Base-by-base conservation (phyloP, 1,140 invertebrate species). In the Drosophila rhopaloa region DNA sequence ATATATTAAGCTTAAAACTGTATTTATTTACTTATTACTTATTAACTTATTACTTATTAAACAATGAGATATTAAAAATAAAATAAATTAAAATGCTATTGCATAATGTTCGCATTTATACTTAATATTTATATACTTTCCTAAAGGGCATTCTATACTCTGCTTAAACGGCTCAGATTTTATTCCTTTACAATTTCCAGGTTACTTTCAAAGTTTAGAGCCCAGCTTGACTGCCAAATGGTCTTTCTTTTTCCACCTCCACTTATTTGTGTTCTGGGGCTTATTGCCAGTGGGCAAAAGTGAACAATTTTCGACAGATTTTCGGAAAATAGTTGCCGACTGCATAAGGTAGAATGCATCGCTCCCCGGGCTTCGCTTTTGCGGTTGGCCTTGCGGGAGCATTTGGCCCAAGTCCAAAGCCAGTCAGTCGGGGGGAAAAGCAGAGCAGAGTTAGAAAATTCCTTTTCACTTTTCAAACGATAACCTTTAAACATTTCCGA, bases 261-360 rank as follows among this genome's bases (percentile, higher is more conserved):
- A 68, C 66, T 88, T 88, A 88, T 88, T 86, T 82, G 75, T 76
- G 83, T 76, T 63, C 76, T 76, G 82, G 82, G 82, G 81, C 81
- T 83, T 83, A 80, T 83, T 83, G 81, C 62, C 80, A 70, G 50
- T 35, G 70, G 46, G 37, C 47, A 77, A 57, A 68, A 78, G 75
- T 67, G 83, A 76, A 76, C 74, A 86, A 82, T 76, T 76, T 86
- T 86, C 79, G 79, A 88, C 83, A 86, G 82, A 86, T 86, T 86
- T 86, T 76, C 47, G 59, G 68, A 74, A 79, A 83, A 79, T 84
- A 76, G 81, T 84, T 84, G 78, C 70, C 76, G 71, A 72, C 61
- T 81, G 73, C 81, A 85, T 65, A 74, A 80, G 50, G 71, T 48
- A 57, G 65, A 76, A 76, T 76, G 73, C 73, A 76, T 51, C 46